phyloP scores from a whole-genome alignment of 2,888 invertebrate species.

The Allophyes oxyacanthae region DNA sequence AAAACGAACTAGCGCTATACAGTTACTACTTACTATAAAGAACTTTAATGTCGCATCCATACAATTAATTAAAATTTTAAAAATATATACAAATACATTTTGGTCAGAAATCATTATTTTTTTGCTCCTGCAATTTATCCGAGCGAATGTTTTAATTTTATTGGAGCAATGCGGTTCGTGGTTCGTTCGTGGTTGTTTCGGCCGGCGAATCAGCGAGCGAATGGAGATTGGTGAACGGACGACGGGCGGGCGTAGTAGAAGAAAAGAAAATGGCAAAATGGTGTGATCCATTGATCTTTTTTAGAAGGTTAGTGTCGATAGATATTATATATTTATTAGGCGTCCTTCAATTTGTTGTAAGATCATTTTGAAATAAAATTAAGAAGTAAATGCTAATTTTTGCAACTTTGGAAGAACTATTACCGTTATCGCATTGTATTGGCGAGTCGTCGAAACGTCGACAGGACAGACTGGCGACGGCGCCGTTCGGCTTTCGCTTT shows the following conservation, averaged over 20 bases:
- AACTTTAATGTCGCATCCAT: too few relatives aligned
- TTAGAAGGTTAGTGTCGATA: slow-evolving; percentile 78
- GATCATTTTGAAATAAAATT: slow-evolving; percentile 3
- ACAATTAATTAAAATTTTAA: too few relatives aligned
- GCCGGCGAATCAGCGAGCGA: slow-evolving; percentile 31
- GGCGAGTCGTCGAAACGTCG: slow-evolving; percentile 43
- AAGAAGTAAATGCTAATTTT: slow-evolving; percentile 31
- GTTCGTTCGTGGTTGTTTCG: slow-evolving; percentile 16
- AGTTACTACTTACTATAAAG: too few relatives aligned
- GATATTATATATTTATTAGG: slow-evolving; percentile 3
- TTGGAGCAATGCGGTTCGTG: too few relatives aligned
- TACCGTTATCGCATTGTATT: slow-evolving; percentile 70
- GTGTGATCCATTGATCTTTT: slow-evolving; percentile 73
- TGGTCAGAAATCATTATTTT: too few relatives aligned
- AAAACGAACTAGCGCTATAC: too few relatives aligned
- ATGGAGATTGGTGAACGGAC: slow-evolving; percentile 51
- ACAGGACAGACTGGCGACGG: slow-evolving; percentile 66
- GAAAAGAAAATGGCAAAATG: slow-evolving; percentile 84
- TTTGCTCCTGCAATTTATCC: too few relatives aligned
- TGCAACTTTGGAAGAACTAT: slow-evolving; percentile 36
- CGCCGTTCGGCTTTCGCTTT: slow-evolving; percentile 82
- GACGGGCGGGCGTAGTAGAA: slow-evolving; percentile 51
- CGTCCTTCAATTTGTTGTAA: neutral
- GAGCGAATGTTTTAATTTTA: too few relatives aligned
- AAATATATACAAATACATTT: too few relatives aligned